Evolutionary conservation across 2,888 invertebrate genomes (phyloP).

Genomic region (Xestia rhomboidea): DNA sequence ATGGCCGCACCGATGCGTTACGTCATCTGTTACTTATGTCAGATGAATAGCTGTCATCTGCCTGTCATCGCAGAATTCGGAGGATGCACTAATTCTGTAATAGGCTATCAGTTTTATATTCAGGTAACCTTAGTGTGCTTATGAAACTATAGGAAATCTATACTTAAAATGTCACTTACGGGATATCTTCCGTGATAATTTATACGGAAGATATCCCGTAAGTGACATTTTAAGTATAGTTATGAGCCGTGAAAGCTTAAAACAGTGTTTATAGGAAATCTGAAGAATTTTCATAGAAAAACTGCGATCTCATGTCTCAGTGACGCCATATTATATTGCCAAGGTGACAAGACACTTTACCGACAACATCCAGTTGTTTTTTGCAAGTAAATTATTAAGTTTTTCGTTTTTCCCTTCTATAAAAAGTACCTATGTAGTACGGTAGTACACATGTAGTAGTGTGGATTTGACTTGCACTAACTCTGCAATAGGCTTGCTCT

Average conservation of each 20-base stretch:
- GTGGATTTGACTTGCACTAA: neutral
- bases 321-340: neutral
- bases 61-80: neutral
- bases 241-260: no score
- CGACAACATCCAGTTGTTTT: neutral
- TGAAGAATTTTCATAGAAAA: neutral
- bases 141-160: neutral
- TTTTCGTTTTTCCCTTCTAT: neutral
- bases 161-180: no score
- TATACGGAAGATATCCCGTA: no score
- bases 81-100: neutral
- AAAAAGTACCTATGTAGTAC: neutral
- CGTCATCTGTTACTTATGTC: slow-evolving; percentile 6
- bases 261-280: no score
- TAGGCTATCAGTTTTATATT: neutral
- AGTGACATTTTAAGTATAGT: no score
- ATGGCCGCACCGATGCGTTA: neutral
- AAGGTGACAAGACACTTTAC: neutral
- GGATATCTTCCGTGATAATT: no score
- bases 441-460: neutral
- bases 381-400: neutral
- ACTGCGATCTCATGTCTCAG: neutral
- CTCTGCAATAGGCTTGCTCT: neutral
- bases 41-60: slow-evolving; percentile 2
- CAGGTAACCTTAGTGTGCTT: neutral